A percentile compares a stretch with the other conserved stretches of the same genome.
Evolutionary conservation across 2,888 invertebrate genomes (phyloP).

Genomic region (Alcis repandata): DNA sequence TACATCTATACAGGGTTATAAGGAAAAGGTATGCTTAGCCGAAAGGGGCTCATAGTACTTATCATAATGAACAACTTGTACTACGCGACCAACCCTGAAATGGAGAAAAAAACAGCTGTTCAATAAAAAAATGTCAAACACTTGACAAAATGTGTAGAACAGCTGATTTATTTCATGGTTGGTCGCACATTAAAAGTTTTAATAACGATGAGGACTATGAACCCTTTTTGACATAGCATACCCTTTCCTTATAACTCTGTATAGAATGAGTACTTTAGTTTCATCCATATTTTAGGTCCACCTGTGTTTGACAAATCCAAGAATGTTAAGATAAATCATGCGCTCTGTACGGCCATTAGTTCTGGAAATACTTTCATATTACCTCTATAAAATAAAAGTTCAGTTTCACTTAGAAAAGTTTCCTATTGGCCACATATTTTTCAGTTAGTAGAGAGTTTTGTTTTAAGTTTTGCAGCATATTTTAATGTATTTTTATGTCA

Average conservation of each 20-base stretch:
- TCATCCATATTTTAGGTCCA: constrained; percentile 46
- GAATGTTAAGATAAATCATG: constrained; percentile 48
- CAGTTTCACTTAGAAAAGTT: constrained; percentile 32
- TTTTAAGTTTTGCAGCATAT: constrained; percentile 1
- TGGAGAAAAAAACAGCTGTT: too few species aligned
- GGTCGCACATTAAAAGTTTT: too few species aligned
- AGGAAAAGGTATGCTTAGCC: too few species aligned
- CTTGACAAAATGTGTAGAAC: too few species aligned
- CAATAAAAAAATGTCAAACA: too few species aligned
- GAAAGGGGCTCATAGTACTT: too few species aligned
- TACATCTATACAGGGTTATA: constrained; percentile 20
- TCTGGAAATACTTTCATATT: constrained; percentile 38
- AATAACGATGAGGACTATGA: too few species aligned
- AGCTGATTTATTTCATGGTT: too few species aligned
- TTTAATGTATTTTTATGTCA: constrained; percentile 3
- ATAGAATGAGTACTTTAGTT: constrained; percentile 37
- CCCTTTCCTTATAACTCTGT: too few species aligned
- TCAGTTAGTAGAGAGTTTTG: constrained; percentile 18
- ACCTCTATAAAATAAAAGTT: constrained; percentile 41
- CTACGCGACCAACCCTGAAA: too few species aligned
- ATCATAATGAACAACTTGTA: too few species aligned
- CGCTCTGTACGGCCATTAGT: constrained; percentile 44
- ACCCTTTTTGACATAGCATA: too few species aligned
- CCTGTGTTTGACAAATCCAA: constrained; percentile 50
- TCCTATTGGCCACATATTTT: constrained; percentile 28